These are phyloP conservation scores for Epinotia demarniana DNA, from an alignment of 2,888 invertebrate genomes.

Conservation along the genomic window DNA sequence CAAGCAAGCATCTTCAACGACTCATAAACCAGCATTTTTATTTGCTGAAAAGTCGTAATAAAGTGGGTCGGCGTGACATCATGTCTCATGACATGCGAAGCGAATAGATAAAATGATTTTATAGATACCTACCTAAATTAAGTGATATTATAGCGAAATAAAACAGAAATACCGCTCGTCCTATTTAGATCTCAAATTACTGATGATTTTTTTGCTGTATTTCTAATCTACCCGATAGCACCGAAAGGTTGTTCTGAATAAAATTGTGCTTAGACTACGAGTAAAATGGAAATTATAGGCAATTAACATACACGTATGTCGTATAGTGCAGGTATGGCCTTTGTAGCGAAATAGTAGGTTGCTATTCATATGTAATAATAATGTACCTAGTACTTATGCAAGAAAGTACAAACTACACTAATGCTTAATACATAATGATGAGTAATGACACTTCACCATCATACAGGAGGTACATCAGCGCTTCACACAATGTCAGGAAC, in stretches of 20 bases:
- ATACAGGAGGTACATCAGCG: conserved; percentile 51
- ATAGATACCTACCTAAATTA: conserved; percentile 8
- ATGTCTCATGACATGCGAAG: conserved; percentile 6
- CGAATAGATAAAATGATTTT: conserved; percentile 6
- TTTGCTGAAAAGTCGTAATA: conserved; percentile 28
- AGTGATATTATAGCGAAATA: neutral
- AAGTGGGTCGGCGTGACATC: conserved; percentile 20
- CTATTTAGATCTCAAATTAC: no score
- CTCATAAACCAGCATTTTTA: conserved; percentile 29
- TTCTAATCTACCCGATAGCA: neutral
- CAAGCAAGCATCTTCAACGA: conserved; percentile 20
- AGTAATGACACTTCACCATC: conserved; percentile 4
- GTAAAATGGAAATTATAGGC: no score
- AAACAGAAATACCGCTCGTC: neutral
- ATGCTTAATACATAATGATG: neutral
- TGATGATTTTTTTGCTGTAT: no score
- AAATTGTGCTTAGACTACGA: no score
- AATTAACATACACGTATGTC: no score
- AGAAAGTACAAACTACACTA: neutral
- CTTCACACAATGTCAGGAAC: conserved; percentile 60
- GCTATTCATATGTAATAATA: no score
- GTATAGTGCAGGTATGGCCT: no score
- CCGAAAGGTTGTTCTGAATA: no score
- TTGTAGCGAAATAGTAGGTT: no score
- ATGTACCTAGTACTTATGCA: no score